Evolutionary conservation across 37 sponge, comb jelly and placozoan species (phyloP), one percentile per base, ranked within the genome.

Genomic region (Eunapius fragilis): DNA sequence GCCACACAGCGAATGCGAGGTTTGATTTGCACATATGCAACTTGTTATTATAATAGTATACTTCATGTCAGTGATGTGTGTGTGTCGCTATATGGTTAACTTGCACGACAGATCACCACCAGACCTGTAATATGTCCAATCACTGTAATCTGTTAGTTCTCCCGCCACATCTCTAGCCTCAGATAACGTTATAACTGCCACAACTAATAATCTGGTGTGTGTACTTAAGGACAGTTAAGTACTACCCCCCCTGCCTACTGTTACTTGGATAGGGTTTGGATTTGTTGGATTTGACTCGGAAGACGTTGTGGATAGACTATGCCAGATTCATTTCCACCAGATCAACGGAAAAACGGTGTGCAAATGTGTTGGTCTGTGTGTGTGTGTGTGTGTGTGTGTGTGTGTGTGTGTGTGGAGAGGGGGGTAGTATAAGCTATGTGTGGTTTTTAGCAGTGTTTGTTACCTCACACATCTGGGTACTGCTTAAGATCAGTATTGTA

Each of bases 201-300:
- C 14, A 12, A 13, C 26, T 11, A 37, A 23, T 37, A 77, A 27
- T 35, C 26, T 23, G 38, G 31, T 58, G 58, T 17, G 58, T 58
- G 58, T 58, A 58, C 58, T 58, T 58, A 58, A 58, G 58, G 58
- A 58, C 58, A 58, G 58, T 58, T 58, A 58, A 58, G 58, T 58
- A 58, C 58, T 17, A 58, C 58, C 71, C 30, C 30, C 28, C 30
- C 30, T 34, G 25, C 32, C 32, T 72, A 72, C 32, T 72, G 31
- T 34, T n/a, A 33, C 32, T 33, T 72, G 74, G 31, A 72, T 58
- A 91, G 91, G 91, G 47, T 91, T 91, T 78, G 91, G 91, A 79
- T 91, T 91, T 83, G 91, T 91, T 23, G 84, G 36, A 2, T 83
- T 91, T 75, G 77, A 82, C n/a, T 36, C 72, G 0, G 87, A 86